Conservation (phyloP, 2,797 vertebrate genomes). For the Petrocephalus sullivani region DNA sequence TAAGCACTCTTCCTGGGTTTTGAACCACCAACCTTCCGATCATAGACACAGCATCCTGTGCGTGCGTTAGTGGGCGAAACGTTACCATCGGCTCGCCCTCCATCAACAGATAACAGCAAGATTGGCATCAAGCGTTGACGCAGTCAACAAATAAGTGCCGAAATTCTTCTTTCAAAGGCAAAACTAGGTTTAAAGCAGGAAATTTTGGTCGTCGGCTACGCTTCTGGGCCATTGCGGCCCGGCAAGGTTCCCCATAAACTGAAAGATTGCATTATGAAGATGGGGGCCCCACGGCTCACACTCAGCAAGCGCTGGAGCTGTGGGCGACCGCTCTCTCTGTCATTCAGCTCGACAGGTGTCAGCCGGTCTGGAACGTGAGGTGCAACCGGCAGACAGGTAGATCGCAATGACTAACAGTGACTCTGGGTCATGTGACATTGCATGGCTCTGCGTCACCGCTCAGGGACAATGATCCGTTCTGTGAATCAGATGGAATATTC, state of each 20-base stretch:
- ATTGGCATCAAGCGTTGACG: neutral
- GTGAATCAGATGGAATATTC: conserved; percentile 10
- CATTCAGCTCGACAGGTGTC: neutral
- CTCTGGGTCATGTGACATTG: conserved; percentile 21
- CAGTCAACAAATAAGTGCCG: neutral
- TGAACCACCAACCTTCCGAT: neutral
- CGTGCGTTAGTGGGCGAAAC: neutral
- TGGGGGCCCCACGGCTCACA: neutral
- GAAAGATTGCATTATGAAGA: neutral
- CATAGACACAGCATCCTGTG: neutral
- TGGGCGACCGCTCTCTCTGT: neutral
- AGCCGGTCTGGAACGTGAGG: neutral
- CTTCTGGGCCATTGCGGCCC: neutral
- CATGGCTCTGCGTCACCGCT: conserved; percentile 49
- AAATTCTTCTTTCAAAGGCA: neutral
- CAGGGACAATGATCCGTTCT: neutral
- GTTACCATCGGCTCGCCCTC: neutral
- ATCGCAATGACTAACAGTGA: neutral
- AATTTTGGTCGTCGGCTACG: neutral
- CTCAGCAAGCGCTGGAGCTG: neutral
- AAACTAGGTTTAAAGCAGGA: neutral
- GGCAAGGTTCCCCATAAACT: neutral
- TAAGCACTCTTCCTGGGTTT: neutral
- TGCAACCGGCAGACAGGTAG: too few species aligned
- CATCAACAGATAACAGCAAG: neutral